A percentile compares a stretch with the other conserved stretches of the same genome.
phyloP scores from a whole-genome alignment of 2,113 vertebrate species.

The Neogobius melanostomus region DNA sequence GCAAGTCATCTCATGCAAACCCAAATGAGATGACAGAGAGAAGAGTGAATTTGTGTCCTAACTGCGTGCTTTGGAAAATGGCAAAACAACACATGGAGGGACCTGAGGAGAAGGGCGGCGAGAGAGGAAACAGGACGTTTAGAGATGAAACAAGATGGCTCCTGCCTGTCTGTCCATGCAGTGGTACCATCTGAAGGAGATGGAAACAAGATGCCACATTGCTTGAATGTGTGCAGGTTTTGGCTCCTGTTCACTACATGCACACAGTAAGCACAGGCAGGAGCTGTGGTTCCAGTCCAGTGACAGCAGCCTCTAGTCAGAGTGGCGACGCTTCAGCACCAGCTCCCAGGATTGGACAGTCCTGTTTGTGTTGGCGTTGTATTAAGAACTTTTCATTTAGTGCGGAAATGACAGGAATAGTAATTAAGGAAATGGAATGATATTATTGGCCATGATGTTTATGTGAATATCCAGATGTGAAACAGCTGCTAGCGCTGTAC shows the following conservation, averaged over 20 bases:
- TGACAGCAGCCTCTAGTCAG: constrained; percentile 68
- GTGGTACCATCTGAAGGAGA: constrained; percentile 50
- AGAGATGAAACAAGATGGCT: constrained; percentile 60
- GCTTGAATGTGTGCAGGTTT: constrained; percentile 53
- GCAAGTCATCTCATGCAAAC: constrained; percentile 13
- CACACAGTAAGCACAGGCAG: constrained; percentile 34
- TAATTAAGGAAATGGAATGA: constrained; percentile 85
- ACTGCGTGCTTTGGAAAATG: constrained; percentile 32
- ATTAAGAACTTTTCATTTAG: constrained; percentile 81
- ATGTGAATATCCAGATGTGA: constrained; percentile 85
- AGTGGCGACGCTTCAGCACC: constrained; percentile 56
- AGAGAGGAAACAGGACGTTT: background rate
- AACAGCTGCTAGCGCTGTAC: constrained; percentile 79
- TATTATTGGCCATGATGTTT: constrained; percentile 82
- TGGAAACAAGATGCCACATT: constrained; percentile 64
- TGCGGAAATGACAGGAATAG: constrained; percentile 86
- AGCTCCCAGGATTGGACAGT: constrained; percentile 64
- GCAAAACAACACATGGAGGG: constrained; percentile 32
- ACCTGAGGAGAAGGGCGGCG: background rate
- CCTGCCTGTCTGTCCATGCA: constrained; percentile 55
- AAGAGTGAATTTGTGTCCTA: constrained; percentile 15
- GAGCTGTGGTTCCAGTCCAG: constrained; percentile 66
- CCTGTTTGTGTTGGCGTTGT: constrained; percentile 74
- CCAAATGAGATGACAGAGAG: background rate
- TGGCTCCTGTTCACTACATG: constrained; percentile 35